phyloP scores from a whole-genome alignment of 1,140 invertebrate genomes.

The Alviniconcha marisindica region DNA sequence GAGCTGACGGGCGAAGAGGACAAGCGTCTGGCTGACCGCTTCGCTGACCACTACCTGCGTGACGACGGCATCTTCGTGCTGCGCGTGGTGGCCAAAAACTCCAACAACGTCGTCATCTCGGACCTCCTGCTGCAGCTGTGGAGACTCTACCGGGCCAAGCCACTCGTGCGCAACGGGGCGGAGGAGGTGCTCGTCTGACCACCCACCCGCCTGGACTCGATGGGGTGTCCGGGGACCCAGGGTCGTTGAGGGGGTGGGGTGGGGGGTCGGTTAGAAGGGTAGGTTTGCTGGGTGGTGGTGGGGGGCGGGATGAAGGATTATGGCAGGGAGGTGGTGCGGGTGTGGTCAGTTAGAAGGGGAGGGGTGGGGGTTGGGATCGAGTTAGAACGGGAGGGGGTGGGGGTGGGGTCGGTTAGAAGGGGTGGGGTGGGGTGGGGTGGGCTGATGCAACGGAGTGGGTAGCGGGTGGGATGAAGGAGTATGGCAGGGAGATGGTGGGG shows the following conservation, averaged over 20 bases:
- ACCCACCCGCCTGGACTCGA: not conserved
- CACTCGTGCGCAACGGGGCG: conserved; percentile 60
- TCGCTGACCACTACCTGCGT: conserved; percentile 71
- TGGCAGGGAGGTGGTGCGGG: too few relatives aligned
- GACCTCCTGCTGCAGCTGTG: conserved; percentile 71
- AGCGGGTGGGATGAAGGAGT: too few relatives aligned
- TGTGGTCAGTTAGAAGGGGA: too few relatives aligned
- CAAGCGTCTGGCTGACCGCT: conserved; percentile 62
- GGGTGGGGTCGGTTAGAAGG: too few relatives aligned
- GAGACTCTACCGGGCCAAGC: conserved; percentile 69
- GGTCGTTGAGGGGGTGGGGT: too few relatives aligned
- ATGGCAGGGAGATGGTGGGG: too few relatives aligned
- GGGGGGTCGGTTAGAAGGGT: not conserved
- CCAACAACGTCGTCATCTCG: conserved; percentile 71
- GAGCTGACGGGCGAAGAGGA: conserved; percentile 63
- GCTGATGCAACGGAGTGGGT: too few relatives aligned
- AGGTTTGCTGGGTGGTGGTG: not conserved
- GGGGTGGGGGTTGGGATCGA: too few relatives aligned
- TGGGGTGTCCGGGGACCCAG: too few relatives aligned
- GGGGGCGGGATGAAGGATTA: too few relatives aligned
- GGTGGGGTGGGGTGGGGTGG: too few relatives aligned
- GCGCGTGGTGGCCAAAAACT: conserved; percentile 70
- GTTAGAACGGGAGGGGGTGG: too few relatives aligned
- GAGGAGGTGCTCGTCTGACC: conserved; percentile 50
- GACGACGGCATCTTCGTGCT: conserved; percentile 74